These are phyloP conservation scores for Halcyon badia DNA, from an alignment of 2,797 vertebrate genomes.

Conservation along the genomic window DNA sequence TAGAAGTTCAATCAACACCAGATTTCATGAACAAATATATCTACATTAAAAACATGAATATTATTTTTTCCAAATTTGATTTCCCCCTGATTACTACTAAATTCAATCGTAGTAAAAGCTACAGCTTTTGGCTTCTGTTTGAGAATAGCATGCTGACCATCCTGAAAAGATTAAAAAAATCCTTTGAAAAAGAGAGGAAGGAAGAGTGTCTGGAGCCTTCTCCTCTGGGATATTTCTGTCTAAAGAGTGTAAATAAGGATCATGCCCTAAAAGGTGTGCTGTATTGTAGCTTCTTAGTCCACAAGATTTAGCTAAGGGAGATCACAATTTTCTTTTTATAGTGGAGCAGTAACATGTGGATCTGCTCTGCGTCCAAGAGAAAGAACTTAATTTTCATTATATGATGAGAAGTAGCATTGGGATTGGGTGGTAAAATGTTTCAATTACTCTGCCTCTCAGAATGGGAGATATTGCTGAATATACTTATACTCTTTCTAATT, in stretches of 20 bases:
- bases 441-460: not conserved
- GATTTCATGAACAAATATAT: not conserved
- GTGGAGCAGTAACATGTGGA: not conserved
- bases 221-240: constrained; percentile 61
- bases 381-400: not conserved
- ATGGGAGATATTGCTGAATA: not conserved
- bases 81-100: not conserved
- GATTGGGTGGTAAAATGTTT: not conserved
- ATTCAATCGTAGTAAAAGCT: not conserved
- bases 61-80: not conserved
- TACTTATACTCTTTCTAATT: not conserved
- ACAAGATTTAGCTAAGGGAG: not conserved
- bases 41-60: not conserved
- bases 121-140: constrained; percentile 9
- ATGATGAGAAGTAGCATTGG: not conserved
- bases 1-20: not conserved
- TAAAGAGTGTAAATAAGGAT: constrained; percentile 37
- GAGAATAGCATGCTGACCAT: not conserved
- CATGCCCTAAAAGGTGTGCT: not conserved
- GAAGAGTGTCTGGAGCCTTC: constrained; percentile 63
- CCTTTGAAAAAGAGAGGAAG: constrained; percentile 66
- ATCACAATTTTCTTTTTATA: not conserved
- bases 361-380: not conserved
- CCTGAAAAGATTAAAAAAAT: constrained; percentile 44
- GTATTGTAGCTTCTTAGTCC: not conserved